These are phyloP conservation scores for Aldabrachelys gigantea DNA, from an alignment of 2,113 vertebrate species.

Conservation along the genomic window DNA sequence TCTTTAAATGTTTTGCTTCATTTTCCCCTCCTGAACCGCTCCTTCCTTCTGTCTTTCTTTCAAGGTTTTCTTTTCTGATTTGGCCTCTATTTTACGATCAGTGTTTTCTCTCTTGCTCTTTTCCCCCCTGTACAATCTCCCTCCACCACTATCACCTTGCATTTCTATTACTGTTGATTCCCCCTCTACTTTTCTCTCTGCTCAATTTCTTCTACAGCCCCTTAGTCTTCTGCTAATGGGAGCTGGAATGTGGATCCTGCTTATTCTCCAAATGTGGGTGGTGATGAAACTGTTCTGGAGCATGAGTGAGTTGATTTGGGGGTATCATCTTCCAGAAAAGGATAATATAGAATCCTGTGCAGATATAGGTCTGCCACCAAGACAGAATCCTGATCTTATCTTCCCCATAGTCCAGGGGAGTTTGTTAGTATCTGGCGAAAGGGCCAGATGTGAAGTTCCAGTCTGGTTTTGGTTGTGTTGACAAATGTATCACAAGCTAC, in stretches of 20 bases:
- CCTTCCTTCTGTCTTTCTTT: neutral
- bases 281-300: neutral
- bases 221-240: neutral
- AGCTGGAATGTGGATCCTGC: neutral
- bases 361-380: neutral
- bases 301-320: neutral
- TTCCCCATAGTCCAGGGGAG: neutral
- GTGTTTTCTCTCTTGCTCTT: neutral
- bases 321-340: neutral
- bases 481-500: neutral
- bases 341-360: fast-evolving
- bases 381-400: neutral
- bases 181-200: neutral
- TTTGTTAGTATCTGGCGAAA: neutral
- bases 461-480: neutral
- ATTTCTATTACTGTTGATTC: neutral
- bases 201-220: neutral
- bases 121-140: neutral
- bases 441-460: fast-evolving
- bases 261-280: neutral
- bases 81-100: neutral
- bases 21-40: neutral
- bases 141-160: neutral
- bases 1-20: neutral
- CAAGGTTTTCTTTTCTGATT: neutral